Percentiles rank a stretch among this genome's conserved stretches.
Evolutionary conservation across 2,888 invertebrate genomes (phyloP).

Genomic region (Aromia moschata): DNA sequence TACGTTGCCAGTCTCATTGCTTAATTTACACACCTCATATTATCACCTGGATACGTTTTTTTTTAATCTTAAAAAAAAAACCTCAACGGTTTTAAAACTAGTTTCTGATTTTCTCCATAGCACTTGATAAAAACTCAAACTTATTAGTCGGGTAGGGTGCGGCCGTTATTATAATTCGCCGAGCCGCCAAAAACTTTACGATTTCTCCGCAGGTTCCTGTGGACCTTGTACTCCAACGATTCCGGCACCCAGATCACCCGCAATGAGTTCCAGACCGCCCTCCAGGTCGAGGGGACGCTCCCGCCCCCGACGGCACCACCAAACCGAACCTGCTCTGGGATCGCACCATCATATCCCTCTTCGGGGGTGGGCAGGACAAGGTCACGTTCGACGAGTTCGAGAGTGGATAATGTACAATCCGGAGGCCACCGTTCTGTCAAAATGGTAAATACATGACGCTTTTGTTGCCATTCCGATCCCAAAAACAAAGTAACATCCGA

Average conservation of each 20-base stretch:
- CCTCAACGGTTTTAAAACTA: too few species aligned
- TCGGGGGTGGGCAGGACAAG: conserved; percentile 64
- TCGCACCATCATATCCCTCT: conserved; percentile 58
- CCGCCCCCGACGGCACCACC: conserved; percentile 41
- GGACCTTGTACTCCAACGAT: conserved; percentile 87
- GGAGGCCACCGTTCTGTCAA: conserved; percentile 80
- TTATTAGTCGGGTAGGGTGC: too few species aligned
- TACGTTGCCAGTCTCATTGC: too few species aligned
- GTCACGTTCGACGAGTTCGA: conserved; percentile 78
- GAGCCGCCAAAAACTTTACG: too few species aligned
- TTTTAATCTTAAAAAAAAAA: too few species aligned
- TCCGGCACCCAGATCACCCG: conserved; percentile 77
- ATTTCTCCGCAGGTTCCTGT: conserved; percentile 76
- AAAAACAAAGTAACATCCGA: too few species aligned
- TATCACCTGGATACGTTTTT: too few species aligned
- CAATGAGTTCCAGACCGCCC: conserved; percentile 75
- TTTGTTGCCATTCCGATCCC: not conserved
- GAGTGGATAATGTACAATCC: conserved; percentile 81
- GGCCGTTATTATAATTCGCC: too few species aligned
- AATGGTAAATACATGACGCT: conserved; percentile 70
- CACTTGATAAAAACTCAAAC: too few species aligned
- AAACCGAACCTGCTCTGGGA: conserved; percentile 60
- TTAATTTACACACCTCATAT: too few species aligned
- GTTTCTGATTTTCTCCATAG: too few species aligned
- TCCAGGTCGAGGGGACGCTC: conserved; percentile 67